Conservation (phyloP, 2,113 vertebrate genomes). For the Pithys albifrons region DNA sequence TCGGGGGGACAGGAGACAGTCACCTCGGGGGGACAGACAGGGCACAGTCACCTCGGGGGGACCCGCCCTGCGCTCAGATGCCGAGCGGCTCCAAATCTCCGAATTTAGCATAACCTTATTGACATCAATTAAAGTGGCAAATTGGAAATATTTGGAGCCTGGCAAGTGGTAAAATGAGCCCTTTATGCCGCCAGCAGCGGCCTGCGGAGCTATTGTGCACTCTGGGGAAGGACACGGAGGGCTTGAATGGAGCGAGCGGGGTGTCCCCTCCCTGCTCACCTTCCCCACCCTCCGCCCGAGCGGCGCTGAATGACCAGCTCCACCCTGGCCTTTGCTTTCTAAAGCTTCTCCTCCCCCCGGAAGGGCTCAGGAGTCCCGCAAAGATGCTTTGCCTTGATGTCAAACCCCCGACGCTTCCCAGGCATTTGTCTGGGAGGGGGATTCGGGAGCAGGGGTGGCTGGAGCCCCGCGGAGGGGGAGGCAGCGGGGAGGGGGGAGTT, state of each 20-base stretch:
- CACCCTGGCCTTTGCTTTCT: background rate
- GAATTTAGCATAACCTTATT: slow-evolving; percentile 82
- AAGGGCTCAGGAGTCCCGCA: background rate
- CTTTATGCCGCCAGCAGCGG: slow-evolving; percentile 59
- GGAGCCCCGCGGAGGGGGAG: background rate
- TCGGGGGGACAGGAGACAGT: background rate
- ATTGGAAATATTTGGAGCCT: slow-evolving; percentile 74
- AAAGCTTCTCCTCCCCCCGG: slow-evolving; percentile 15
- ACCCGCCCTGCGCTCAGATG: background rate
- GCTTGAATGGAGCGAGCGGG: background rate
- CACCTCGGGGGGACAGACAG: background rate
- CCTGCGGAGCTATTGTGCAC: slow-evolving; percentile 69
- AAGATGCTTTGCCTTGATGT: background rate
- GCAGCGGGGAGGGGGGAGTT: background rate
- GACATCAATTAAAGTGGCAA: slow-evolving; percentile 81
- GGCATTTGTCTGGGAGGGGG: background rate
- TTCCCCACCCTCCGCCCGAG: background rate
- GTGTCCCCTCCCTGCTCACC: slow-evolving; percentile 16
- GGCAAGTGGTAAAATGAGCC: slow-evolving; percentile 72
- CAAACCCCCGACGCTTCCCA: background rate
- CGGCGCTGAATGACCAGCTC: background rate
- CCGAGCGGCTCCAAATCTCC: slow-evolving; percentile 63
- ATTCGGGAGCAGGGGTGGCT: background rate
- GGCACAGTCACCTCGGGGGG: slow-evolving; percentile 33
- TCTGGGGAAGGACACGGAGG: slow-evolving; percentile 13